Conservation (phyloP, 2,113 vertebrate species). For the Progne subis region DNA sequence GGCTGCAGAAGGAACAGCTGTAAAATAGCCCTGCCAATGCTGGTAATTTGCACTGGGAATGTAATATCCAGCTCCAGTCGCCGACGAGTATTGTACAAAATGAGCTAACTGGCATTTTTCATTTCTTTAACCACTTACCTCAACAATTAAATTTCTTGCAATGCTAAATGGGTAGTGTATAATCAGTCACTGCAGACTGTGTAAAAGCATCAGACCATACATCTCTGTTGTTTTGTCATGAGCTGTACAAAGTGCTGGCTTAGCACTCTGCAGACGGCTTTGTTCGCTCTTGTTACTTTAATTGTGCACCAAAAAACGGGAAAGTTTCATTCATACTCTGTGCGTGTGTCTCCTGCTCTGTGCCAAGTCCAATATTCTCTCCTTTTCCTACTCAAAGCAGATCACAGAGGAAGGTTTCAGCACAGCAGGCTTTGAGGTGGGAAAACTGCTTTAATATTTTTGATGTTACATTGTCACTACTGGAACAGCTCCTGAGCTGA, state of each 20-base stretch:
- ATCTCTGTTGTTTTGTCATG: slow-evolving; percentile 35
- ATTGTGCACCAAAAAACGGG: neutral
- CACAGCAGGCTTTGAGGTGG: neutral
- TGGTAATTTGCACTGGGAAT: slow-evolving; percentile 31
- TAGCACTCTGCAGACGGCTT: neutral
- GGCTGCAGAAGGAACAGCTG: slow-evolving; percentile 22
- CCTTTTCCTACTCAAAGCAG: neutral
- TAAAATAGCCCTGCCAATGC: slow-evolving; percentile 48
- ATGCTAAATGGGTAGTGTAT: neutral
- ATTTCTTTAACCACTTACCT: slow-evolving; percentile 51
- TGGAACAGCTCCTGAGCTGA: neutral
- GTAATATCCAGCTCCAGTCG: slow-evolving; percentile 5
- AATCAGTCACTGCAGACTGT: slow-evolving; percentile 30
- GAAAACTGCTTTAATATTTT: neutral
- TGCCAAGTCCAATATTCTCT: neutral
- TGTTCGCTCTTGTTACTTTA: neutral
- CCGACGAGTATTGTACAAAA: neutral
- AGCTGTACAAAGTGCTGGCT: neutral
- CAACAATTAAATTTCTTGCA: slow-evolving; percentile 27
- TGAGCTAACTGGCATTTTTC: slow-evolving; percentile 23
- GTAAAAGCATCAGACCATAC: neutral
- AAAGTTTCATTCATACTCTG: neutral
- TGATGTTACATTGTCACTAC: neutral
- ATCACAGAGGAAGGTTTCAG: neutral
- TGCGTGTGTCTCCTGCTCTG: neutral